phyloP scores from a whole-genome alignment of 2,888 invertebrate genomes.

The Stegophylla sp. region DNA sequence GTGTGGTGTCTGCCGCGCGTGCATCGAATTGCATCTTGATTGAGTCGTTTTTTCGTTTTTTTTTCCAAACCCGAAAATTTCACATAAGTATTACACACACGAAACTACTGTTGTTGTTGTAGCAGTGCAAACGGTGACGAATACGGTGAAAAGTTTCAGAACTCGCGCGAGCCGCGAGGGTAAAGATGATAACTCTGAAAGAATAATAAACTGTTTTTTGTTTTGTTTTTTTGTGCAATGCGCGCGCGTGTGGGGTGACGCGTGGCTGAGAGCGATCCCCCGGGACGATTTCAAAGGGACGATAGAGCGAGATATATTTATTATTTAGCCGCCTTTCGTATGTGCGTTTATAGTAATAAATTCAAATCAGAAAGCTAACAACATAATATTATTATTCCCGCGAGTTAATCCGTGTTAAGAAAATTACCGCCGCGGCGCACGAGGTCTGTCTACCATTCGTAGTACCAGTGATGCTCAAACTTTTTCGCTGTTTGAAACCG shows the following conservation, averaged over 20 bases:
- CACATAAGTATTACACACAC: conserved; percentile 2
- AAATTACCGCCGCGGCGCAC: background rate
- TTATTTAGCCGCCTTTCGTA: conserved; percentile 33
- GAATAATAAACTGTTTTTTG: conserved; percentile 37
- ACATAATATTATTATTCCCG: too few relatives aligned
- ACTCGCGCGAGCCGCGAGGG: too few relatives aligned
- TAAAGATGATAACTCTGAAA: conserved; percentile 25
- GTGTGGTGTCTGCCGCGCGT: background rate
- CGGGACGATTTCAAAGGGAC: conserved; percentile 46
- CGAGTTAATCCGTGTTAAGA: conserved; percentile 33
- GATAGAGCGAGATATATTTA: conserved; percentile 20
- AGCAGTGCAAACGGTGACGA: too few relatives aligned
- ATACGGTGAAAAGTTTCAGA: conserved; percentile 25
- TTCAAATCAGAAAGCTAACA: conserved; percentile 30
- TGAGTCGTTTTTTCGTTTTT: background rate
- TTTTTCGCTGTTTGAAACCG: too few relatives aligned
- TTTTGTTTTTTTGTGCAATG: background rate
- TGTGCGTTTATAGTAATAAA: background rate
- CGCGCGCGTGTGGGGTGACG: background rate
- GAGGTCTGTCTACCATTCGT: too few relatives aligned
- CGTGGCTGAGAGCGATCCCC: conserved; percentile 2
- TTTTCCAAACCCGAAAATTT: conserved; percentile 5
- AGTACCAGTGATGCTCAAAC: too few relatives aligned
- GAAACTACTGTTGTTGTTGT: too few relatives aligned
- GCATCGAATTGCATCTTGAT: background rate